Evolutionary conservation across 2,797 vertebrate species (phyloP), one percentile per base, ranked within the genome.

Genomic region (Hydrolagus colliei): DNA sequence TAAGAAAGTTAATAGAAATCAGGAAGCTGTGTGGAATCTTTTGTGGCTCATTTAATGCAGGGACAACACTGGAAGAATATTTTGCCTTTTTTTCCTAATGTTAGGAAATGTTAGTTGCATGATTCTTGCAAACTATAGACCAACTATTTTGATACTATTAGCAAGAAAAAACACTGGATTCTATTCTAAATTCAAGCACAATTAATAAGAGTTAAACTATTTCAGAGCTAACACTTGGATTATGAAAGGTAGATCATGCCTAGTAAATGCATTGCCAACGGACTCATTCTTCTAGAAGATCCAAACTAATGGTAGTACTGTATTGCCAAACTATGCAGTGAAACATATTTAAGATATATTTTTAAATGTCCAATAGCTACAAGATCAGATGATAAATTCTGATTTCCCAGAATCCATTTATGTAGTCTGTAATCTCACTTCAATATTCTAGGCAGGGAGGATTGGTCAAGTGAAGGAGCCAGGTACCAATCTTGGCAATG

Each of bases 201-300:
- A 12, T 84, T 71, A 84, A 71, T 67, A 84, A n/a, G 65, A 80
- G 71, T n/a, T 68, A 71, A 14, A 18, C 10, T 41, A 68, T 71
- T 32, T 20, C 8, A 32, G 52, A 71, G 32, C 32, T 32, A 68
- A 71, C 65, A 71, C 8, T 11, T 27, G 79, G 79, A 84, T 71
- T 84, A 71, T n/a, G 32, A 52, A 0, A 84, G 62, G 63, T 35
- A 18, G 35, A 35, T 71, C 79, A 71, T 84, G 65, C 65, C 65
- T 71, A 84, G 68, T 67, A 84, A 84, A 84, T 41, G 20, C 71
- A 84, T 52, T 84, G 32, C 9, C n/a, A 32, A 68, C 4, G 14
- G 18, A n/a, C n/a, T 82, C 18, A 32, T 84, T 84, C 65, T 71
- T 68, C 32, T 71, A 32, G 18, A 84, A 84, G 11, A 71, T 84